Evolutionary conservation across 2,888 invertebrate genomes (phyloP).

Genomic region (Conchocele bisecta): DNA sequence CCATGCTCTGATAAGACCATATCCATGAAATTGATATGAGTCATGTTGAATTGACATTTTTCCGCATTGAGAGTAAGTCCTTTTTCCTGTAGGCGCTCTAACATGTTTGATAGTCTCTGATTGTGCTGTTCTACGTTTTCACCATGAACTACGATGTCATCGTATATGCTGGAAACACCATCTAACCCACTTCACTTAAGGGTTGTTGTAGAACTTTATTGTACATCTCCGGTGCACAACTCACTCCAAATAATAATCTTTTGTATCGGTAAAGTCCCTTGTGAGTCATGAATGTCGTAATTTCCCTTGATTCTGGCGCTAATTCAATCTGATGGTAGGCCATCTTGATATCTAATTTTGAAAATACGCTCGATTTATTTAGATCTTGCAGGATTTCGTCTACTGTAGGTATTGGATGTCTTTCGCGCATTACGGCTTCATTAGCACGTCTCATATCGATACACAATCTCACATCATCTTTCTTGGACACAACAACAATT

Average conservation of each 20-base stretch:
- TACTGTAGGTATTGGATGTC: slow-evolving; percentile 32
- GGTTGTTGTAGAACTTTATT: slow-evolving; percentile 40
- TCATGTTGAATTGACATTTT: slow-evolving; percentile 57
- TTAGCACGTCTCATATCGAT: slow-evolving; percentile 46
- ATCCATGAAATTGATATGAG: slow-evolving; percentile 43
- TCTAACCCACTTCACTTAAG: slow-evolving; percentile 22
- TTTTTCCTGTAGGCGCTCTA: slow-evolving; percentile 41
- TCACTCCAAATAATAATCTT: slow-evolving; percentile 39
- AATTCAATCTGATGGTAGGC: slow-evolving; percentile 57
- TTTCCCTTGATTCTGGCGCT: slow-evolving; percentile 16
- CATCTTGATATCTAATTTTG: slow-evolving; percentile 61
- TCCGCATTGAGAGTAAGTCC: slow-evolving; percentile 55
- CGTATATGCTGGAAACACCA: slow-evolving; percentile 43
- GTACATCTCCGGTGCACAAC: slow-evolving; percentile 48
- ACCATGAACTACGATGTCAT: slow-evolving; percentile 59
- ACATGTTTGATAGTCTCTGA: slow-evolving; percentile 24
- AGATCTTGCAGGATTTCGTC: slow-evolving; percentile 34
- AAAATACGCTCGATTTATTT: slow-evolving; percentile 48
- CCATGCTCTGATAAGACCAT: slow-evolving; percentile 36
- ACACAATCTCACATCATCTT: slow-evolving; percentile 35
- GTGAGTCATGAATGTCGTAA: slow-evolving; percentile 49
- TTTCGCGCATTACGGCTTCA: slow-evolving; percentile 22
- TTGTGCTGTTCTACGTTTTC: slow-evolving; percentile 44
- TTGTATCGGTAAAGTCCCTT: slow-evolving; percentile 43
- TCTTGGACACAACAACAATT: slow-evolving; percentile 45